Percentiles rank a stretch among this genome's conserved stretches.
phyloP scores from a whole-genome alignment of 2,888 invertebrate species.

The Orthosia gracilis region DNA sequence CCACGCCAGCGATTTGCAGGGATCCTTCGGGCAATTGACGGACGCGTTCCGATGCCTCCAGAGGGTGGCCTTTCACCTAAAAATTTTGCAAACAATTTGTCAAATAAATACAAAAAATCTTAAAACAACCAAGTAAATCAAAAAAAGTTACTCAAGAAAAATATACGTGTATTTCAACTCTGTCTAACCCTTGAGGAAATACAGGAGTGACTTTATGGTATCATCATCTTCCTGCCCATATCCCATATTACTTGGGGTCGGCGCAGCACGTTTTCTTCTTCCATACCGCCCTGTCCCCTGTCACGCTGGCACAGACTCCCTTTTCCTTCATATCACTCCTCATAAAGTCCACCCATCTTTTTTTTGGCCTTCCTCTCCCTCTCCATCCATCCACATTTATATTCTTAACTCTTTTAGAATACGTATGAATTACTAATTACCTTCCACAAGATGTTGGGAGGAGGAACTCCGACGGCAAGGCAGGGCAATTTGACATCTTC shows the following conservation, averaged over 20 bases:
- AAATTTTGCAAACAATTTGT: not conserved
- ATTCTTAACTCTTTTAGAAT: no score
- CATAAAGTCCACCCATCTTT: no score
- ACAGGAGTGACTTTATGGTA: not conserved
- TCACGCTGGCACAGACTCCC: no score
- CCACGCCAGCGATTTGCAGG: constrained; percentile 96
- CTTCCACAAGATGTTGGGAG: constrained; percentile 97
- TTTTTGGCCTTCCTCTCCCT: no score
- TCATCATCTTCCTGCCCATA: no score
- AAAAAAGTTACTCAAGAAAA: not conserved
- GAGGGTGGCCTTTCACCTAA: constrained; percentile 94
- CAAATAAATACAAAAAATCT: not conserved
- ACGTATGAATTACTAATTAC: not conserved
- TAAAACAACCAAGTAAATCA: not conserved
- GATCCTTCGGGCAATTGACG: constrained; percentile 97
- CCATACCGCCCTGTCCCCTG: no score
- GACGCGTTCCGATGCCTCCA: constrained; percentile 95
- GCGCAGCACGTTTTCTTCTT: no score
- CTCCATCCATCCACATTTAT: no score
- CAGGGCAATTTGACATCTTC: constrained; percentile 98
- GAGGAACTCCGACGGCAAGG: constrained; percentile 97
- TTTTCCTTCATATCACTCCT: no score
- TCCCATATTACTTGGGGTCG: no score
- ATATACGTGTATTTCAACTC: not conserved
- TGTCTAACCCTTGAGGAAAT: not conserved